Evolutionary conservation across 1,140 invertebrate species (phyloP).

Genomic region (Littorina saxatilis): DNA sequence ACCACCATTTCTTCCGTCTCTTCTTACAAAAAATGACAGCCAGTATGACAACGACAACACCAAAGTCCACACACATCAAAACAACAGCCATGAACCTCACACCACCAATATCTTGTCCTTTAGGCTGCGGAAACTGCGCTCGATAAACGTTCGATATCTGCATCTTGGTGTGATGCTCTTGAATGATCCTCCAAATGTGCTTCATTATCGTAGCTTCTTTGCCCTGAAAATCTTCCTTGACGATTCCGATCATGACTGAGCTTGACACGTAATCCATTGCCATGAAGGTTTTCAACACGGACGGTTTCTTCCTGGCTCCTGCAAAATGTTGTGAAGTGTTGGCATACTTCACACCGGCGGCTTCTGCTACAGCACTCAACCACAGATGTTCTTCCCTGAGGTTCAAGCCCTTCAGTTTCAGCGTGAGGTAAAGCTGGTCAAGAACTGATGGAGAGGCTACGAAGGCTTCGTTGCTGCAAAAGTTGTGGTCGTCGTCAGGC

Average conservation of each 20-base stretch:
- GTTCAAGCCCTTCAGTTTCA: constrained; percentile 34
- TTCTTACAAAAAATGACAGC: constrained; percentile 38
- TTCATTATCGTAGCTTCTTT: constrained; percentile 49
- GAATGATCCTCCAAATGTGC: constrained; percentile 44
- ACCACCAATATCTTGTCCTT: constrained; percentile 25
- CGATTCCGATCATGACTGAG: constrained; percentile 47
- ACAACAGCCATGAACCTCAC: constrained; percentile 33
- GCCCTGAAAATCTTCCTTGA: constrained; percentile 43
- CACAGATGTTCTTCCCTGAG: constrained; percentile 46
- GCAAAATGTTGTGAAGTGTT: constrained; percentile 47
- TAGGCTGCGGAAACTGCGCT: constrained; percentile 22
- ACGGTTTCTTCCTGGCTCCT: constrained; percentile 41
- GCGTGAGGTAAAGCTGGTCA: constrained; percentile 35
- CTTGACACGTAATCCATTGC: constrained; percentile 36
- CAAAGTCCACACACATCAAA: constrained; percentile 38
- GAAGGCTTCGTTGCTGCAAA: constrained; percentile 52
- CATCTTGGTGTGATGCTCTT: constrained; percentile 40
- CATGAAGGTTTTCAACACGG: constrained; percentile 45
- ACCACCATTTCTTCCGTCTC: constrained; percentile 31
- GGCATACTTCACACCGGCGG: constrained; percentile 43
- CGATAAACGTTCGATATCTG: constrained; percentile 36
- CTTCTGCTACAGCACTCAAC: constrained; percentile 48
- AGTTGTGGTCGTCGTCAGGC: not conserved
- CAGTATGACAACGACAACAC: constrained; percentile 37
- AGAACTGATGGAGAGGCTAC: constrained; percentile 37